Evolutionary conservation across 1,140 invertebrate species (phyloP).

Genomic region (Goniozus legneri): DNA sequence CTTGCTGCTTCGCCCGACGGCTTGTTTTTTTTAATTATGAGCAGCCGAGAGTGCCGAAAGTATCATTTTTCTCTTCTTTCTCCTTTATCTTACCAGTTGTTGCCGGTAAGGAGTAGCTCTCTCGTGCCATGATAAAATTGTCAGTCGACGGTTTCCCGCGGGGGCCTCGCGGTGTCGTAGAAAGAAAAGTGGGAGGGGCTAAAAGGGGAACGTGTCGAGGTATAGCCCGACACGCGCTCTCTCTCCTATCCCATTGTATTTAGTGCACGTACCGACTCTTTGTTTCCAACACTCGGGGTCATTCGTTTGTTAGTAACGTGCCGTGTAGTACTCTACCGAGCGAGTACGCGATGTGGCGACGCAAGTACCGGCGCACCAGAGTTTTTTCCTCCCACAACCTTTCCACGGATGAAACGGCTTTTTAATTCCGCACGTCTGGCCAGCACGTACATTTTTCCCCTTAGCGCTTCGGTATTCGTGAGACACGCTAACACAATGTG

Average conservation of each 20-base stretch:
- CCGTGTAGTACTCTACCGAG: constrained; percentile 12
- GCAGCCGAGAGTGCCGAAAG: too few species aligned
- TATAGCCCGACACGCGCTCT: neutral
- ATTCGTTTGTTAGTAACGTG: constrained; percentile 20
- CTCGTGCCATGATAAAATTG: neutral
- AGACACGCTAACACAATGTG: neutral
- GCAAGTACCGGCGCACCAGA: constrained; percentile 7
- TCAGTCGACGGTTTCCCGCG: too few species aligned
- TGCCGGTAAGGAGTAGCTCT: too few species aligned
- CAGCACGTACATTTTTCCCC: constrained; percentile 9
- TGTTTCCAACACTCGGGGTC: constrained; percentile 19
- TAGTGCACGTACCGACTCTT: constrained; percentile 24
- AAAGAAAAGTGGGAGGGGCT: neutral
- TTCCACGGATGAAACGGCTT: constrained; percentile 7
- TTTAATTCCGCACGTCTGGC: constrained; percentile 17
- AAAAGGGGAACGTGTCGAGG: neutral
- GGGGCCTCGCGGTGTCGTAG: too few species aligned
- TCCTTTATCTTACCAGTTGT: too few species aligned
- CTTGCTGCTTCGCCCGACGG: too few species aligned
- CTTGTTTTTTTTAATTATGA: too few species aligned
- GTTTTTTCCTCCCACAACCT: too few species aligned
- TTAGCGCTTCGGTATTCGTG: neutral
- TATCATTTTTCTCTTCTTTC: too few species aligned
- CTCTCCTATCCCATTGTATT: constrained; percentile 11
- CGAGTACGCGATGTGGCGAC: constrained; percentile 1